These are phyloP conservation scores for Rhaphigaster nebulosa DNA, from an alignment of 2,888 invertebrate species.

Conservation along the genomic window DNA sequence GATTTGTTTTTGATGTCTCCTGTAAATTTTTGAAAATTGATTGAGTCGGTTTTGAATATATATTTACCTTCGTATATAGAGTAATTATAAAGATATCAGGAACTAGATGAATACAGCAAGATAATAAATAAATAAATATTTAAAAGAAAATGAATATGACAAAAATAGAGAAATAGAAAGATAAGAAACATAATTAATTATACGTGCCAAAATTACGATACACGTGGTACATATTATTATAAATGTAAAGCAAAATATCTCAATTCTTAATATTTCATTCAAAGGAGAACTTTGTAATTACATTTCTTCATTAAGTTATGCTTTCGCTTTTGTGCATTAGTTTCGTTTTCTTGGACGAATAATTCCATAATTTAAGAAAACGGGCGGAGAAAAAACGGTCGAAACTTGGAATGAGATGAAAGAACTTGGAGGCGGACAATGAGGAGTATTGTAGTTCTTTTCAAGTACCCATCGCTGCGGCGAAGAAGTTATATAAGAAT, in stretches of 20 bases:
- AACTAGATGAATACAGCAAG: too few species aligned
- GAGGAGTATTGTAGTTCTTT: neutral
- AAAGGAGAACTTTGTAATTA: neutral
- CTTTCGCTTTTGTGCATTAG: conserved; percentile 28
- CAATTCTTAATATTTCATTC: neutral
- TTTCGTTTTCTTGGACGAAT: neutral
- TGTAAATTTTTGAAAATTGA: too few species aligned
- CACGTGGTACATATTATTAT: too few species aligned
- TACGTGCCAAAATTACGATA: too few species aligned
- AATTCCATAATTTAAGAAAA: neutral
- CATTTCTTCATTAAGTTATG: neutral
- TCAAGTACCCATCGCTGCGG: neutral
- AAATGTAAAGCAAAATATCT: neutral
- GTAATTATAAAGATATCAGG: too few species aligned
- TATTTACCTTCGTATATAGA: too few species aligned
- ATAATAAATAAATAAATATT: too few species aligned
- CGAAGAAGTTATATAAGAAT: neutral
- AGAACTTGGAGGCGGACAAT: neutral
- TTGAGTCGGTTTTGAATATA: too few species aligned
- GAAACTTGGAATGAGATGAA: neutral
- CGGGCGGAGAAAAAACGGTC: neutral
- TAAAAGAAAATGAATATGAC: too few species aligned
- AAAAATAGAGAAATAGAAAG: too few species aligned
- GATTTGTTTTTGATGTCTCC: too few species aligned
- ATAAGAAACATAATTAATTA: too few species aligned